A percentile compares a stretch with the other conserved stretches of the same genome.
Evolutionary conservation across 2,888 invertebrate species (phyloP).

Genomic region (Drosophila vallismaia): DNA sequence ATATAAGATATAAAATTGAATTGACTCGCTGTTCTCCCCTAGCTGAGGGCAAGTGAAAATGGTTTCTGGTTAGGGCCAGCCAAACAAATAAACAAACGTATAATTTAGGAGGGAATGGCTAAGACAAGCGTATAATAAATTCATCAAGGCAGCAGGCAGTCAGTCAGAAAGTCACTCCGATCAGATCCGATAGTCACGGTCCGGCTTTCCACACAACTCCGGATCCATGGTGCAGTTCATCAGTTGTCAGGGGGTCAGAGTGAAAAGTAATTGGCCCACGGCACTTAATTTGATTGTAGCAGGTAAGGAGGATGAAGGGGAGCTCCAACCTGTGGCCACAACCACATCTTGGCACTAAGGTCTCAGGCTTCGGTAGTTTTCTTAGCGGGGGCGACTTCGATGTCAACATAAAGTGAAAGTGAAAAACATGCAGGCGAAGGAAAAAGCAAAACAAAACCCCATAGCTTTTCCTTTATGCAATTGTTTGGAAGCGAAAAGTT

Average conservation of each 20-base stretch:
- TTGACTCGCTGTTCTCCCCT: constrained; percentile 36
- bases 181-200: constrained; percentile 56
- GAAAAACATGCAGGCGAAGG: constrained; percentile 57
- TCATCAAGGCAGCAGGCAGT: constrained; percentile 62
- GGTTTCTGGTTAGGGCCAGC: constrained; percentile 39
- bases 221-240: constrained; percentile 45
- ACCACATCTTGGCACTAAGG: constrained; percentile 24
- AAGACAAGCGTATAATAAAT: constrained; percentile 65
- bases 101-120: constrained; percentile 40
- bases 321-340: constrained; percentile 20
- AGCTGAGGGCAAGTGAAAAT: constrained; percentile 46
- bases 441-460: constrained; percentile 29
- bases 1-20: constrained; percentile 65
- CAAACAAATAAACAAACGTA: constrained; percentile 56
- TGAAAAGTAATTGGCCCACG: constrained; percentile 78
- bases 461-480: constrained; percentile 71
- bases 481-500: constrained; percentile 52
- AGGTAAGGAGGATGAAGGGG: constrained; percentile 5
- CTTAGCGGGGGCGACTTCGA: constrained; percentile 62
- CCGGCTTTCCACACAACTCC: constrained; percentile 53
- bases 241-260: constrained; percentile 66
- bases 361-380: constrained; percentile 12
- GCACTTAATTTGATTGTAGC: constrained; percentile 70
- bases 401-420: constrained; percentile 76
- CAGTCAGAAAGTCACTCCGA: constrained; percentile 30